Evolutionary conservation across 2,797 vertebrate species (phyloP), one percentile per base, ranked within the genome.

Genomic region (Adelosebastes latens): DNA sequence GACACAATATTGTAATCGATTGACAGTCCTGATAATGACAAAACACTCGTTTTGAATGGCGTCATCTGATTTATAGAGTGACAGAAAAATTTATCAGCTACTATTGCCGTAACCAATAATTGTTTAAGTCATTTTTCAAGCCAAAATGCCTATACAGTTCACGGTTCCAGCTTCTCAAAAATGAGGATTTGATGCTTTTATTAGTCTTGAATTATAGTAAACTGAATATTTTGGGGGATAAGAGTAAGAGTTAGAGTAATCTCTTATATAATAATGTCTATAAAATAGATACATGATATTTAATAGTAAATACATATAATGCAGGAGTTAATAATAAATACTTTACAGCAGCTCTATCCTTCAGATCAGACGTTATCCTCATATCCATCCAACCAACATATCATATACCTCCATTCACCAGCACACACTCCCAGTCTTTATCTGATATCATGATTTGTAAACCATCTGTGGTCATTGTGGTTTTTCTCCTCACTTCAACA

Each of bases 401-500:
- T 79, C 65, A 83, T 63, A 73, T 24, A 34, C 22, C 27, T 16
- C 66, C 39, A 62, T 27, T 83, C 22, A 73, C 4, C 56, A 20
- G 29, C 46, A 34, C 86, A 74, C 73, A 72, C 82, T 81, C 60
- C 22, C 27, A 13, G 65, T 71, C 85, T 86, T 4, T 70, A 69
- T 86, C 79, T 83, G 84, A 84, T 88, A 63, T 70, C n/a, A 14
- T 86, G 85, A 90, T 92, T 79, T 72, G 64, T 86, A 90, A 91
- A 89, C 82, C 86, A 91, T 87, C 83, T 88, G 89, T 75, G 66
- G 75, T 86, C 75, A 79, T 85, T 90, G 79, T 88, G 73, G 79
- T 88, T 84, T 84, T 80, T 53, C 80, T 81, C 66, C 76, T 87
- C 73, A 31, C 53, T 70, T 31, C 72, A 87, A 90, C 92, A 93